Conservation (phyloP, 2,888 invertebrate species). For the Sycophila texana region DNA sequence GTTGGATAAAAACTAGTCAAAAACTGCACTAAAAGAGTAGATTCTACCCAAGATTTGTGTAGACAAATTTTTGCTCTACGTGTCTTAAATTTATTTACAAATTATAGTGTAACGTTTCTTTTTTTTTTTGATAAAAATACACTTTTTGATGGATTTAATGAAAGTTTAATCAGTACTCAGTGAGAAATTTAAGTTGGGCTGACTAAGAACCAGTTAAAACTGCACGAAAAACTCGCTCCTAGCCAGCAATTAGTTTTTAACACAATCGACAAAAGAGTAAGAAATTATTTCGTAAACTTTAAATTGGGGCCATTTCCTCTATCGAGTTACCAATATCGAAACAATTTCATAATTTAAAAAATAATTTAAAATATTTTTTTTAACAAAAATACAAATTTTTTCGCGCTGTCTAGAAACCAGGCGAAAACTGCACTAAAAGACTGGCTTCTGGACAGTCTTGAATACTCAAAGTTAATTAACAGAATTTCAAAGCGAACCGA, state of each 20-base stretch:
- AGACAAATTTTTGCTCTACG: conserved; percentile 8
- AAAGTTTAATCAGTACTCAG: background rate
- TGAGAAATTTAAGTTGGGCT: background rate
- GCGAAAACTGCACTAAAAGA: conserved; percentile 47
- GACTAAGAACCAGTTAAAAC: conserved; percentile 38
- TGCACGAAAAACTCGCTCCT: conserved; percentile 36
- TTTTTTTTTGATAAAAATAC: background rate
- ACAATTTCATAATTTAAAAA: background rate
- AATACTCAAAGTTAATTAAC: background rate
- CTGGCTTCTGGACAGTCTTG: conserved; percentile 30
- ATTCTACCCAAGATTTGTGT: conserved; percentile 35
- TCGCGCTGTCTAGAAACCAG: conserved; percentile 32
- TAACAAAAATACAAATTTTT: background rate
- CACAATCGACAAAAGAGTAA: background rate
- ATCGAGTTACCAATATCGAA: background rate
- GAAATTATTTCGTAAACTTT: background rate
- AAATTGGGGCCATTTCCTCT: background rate
- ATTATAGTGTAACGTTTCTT: too few species aligned
- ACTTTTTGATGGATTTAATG: background rate
- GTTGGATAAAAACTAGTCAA: conserved; percentile 47
- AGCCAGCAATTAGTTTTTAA: conserved; percentile 5
- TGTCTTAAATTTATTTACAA: too few species aligned
- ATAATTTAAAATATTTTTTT: background rate
- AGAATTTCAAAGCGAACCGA: background rate
- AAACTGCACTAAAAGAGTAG: conserved; percentile 50